Evolutionary conservation across 2,797 vertebrate genomes (phyloP).

Genomic region (Molossus molossus): DNA sequence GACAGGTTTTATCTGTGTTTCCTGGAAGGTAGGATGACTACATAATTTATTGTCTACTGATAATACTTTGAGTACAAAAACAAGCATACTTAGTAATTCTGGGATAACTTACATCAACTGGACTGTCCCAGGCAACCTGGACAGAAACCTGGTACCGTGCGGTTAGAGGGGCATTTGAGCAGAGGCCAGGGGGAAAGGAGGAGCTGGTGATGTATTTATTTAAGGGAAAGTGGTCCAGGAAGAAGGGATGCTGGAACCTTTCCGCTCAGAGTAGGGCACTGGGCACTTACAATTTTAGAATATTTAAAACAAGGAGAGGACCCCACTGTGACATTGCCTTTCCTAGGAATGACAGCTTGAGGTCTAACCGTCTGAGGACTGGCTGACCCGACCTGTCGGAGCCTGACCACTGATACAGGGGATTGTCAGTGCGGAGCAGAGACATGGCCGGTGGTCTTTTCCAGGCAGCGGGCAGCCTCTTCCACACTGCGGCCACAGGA

Average conservation of each 20-base stretch:
- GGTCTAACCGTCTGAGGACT: neutral
- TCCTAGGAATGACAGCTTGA: neutral
- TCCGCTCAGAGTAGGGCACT: neutral
- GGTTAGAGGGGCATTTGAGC: neutral
- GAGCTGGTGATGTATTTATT: neutral
- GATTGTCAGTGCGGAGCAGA: neutral
- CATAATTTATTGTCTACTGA: neutral
- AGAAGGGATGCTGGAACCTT: neutral
- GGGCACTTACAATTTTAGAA: neutral
- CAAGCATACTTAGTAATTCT: neutral
- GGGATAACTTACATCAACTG: neutral
- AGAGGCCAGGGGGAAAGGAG: neutral
- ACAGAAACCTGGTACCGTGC: neutral
- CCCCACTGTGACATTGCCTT: neutral
- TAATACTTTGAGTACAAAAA: neutral
- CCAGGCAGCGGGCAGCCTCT: neutral
- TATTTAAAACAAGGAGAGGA: neutral
- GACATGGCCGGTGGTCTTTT: neutral
- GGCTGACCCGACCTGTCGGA: neutral
- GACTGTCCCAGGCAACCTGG: neutral
- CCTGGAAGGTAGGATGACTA: neutral
- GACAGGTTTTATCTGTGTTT: neutral
- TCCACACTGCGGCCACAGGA: neutral
- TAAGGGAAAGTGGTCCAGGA: neutral
- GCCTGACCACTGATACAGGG: rapidly evolving